Evolutionary conservation across 2,113 vertebrate genomes (phyloP).

Genomic region (Phaetusa simplex): DNA sequence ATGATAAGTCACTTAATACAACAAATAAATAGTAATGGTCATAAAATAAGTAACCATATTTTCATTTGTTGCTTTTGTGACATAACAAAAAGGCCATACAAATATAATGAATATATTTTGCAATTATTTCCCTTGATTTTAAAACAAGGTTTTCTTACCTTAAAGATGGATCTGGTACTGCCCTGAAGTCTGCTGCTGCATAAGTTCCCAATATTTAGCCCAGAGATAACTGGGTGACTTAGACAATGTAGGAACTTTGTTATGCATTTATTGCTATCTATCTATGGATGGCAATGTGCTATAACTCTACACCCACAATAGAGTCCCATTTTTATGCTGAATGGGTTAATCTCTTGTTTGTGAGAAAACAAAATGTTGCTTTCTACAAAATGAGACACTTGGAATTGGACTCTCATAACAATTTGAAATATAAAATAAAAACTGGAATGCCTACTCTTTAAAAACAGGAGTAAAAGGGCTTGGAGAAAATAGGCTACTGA

Average conservation of each 20-base stretch:
- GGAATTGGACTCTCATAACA: neutral
- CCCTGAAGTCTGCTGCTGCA: neutral
- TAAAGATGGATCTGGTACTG: neutral
- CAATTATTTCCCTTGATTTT: neutral
- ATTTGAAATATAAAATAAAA: neutral
- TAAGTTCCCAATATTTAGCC: neutral
- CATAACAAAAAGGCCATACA: neutral
- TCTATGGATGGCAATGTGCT: neutral
- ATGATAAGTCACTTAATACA: neutral
- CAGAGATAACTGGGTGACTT: neutral
- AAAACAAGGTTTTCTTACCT: neutral
- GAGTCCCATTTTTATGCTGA: neutral
- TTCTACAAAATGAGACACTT: neutral
- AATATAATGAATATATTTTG: neutral
- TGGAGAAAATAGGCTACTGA: neutral
- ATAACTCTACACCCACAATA: neutral
- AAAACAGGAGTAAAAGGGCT: neutral
- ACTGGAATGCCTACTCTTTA: neutral
- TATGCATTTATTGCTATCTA: neutral
- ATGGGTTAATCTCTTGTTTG: neutral
- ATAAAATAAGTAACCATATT: neutral
- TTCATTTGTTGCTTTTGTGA: neutral
- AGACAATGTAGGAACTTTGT: neutral
- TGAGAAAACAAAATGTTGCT: neutral
- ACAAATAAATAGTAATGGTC: neutral